Percentiles rank a stretch among this genome's conserved stretches.
Evolutionary conservation across 2,888 invertebrate genomes (phyloP).

Genomic region (Mythimna loreyi): DNA sequence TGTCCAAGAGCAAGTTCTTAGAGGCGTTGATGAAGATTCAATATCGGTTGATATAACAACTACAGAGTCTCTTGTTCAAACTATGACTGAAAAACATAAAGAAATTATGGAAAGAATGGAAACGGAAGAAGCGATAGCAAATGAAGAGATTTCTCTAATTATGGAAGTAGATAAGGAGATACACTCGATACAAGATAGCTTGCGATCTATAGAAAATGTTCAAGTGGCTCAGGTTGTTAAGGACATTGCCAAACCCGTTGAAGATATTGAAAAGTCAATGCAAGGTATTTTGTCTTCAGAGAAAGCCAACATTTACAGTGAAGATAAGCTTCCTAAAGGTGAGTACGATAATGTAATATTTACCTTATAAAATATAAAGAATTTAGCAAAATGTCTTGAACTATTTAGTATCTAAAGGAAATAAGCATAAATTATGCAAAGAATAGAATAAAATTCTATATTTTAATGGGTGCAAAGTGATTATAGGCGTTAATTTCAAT

Average conservation of each 20-base stretch:
- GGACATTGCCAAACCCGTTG: slow-evolving; percentile 74
- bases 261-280: slow-evolving; percentile 77
- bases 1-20: slow-evolving; percentile 79
- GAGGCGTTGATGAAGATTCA: slow-evolving; percentile 75
- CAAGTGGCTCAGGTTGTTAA: slow-evolving; percentile 68
- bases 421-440: neutral
- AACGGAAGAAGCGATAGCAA: slow-evolving; percentile 68
- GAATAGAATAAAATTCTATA: too few relatives aligned
- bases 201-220: slow-evolving; percentile 76
- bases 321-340: slow-evolving; percentile 74
- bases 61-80: slow-evolving; percentile 81
- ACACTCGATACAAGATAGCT: slow-evolving; percentile 77
- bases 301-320: slow-evolving; percentile 53
- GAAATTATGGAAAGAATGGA: slow-evolving; percentile 78
- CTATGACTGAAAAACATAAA: slow-evolving; percentile 80
- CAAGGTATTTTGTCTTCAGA: slow-evolving; percentile 70
- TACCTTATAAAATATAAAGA: neutral
- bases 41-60: slow-evolving; percentile 77
- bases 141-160: slow-evolving; percentile 75
- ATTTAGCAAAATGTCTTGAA: neutral
- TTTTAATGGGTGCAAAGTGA: too few relatives aligned
- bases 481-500: too few relatives aligned
- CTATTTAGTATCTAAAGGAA: neutral
- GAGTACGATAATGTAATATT: slow-evolving; percentile 49
- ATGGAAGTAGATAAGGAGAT: slow-evolving; percentile 81